Conservation (phyloP, 2,888 invertebrate species). For the Agonopterix heracliana region DNA sequence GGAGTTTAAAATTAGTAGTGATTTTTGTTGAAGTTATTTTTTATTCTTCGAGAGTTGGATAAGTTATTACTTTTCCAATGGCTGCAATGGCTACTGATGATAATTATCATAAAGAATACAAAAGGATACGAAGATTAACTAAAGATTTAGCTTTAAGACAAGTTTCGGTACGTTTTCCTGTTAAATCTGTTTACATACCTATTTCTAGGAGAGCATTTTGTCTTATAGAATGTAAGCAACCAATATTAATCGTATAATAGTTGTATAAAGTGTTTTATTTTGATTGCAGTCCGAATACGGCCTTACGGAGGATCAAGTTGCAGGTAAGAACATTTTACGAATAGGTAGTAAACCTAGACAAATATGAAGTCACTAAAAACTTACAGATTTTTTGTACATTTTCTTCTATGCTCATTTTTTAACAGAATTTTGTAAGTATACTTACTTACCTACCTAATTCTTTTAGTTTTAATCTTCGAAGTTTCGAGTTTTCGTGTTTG, state of each 20-base stretch:
- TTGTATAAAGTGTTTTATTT: conserved; percentile 13
- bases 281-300: conserved; percentile 88
- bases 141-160: conserved; percentile 81
- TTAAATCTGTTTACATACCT: not conserved
- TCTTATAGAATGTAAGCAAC: not conserved
- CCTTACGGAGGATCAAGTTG: conserved; percentile 91
- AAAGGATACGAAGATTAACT: conserved; percentile 80
- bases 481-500: no score
- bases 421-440: no score
- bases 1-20: no score
- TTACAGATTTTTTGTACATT: no score
- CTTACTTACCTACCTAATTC: not conserved
- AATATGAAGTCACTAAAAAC: no score
- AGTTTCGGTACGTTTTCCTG: conserved; percentile 74
- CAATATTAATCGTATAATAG: not conserved
- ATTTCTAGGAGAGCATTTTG: not conserved
- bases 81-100: conserved; percentile 41
- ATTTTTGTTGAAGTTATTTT: no score
- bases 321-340: conserved; percentile 74
- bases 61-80: not conserved
- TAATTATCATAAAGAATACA: conserved; percentile 81
- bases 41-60: no score
- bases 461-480: no score
- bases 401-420: no score
- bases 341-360: no score